Percentiles rank a stretch among this genome's conserved stretches.
These are phyloP conservation scores for Leptopilina myrica DNA, from an alignment of 2,888 invertebrate species.

Conservation along the genomic window DNA sequence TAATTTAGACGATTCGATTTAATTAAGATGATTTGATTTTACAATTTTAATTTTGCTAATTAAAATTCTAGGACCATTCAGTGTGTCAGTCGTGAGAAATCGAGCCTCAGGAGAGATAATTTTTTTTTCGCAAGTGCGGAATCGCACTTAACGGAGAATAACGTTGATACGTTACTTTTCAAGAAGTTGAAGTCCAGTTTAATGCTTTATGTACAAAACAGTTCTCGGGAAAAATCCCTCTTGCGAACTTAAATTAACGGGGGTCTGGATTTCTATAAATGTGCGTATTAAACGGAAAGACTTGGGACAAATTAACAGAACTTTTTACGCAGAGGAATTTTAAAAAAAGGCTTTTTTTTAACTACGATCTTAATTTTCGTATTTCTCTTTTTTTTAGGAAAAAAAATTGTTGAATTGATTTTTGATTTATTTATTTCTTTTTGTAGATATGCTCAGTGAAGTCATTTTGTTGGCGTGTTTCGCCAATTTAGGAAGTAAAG, in stretches of 20 bases:
- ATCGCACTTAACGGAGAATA: slow-evolving; percentile 29
- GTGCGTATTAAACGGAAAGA: background rate
- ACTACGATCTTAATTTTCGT: background rate
- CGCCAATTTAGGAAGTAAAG: background rate
- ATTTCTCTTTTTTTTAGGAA: background rate
- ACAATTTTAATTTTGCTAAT: background rate
- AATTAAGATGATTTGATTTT: no score
- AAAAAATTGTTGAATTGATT: background rate
- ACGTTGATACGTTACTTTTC: slow-evolving; percentile 39
- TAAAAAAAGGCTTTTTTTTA: background rate
- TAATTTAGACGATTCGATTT: no score
- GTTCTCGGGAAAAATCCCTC: background rate
- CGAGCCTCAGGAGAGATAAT: background rate
- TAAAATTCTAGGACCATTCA: slow-evolving; percentile 14
- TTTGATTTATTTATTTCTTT: background rate
- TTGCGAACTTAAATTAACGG: slow-evolving; percentile 14
- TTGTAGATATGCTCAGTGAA: background rate
- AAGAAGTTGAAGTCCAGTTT: slow-evolving; percentile 32
- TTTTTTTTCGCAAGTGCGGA: slow-evolving; percentile 18
- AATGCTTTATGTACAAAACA: slow-evolving; percentile 10
- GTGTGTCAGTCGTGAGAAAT: slow-evolving; percentile 16
- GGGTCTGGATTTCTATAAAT: background rate
- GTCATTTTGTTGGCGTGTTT: background rate
- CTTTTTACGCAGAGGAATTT: no score
- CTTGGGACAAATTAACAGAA: background rate